A percentile compares a stretch with the other conserved stretches of the same genome.
Evolutionary conservation across 1,140 invertebrate species (phyloP).

Genomic region (Antheraea mylitta): DNA sequence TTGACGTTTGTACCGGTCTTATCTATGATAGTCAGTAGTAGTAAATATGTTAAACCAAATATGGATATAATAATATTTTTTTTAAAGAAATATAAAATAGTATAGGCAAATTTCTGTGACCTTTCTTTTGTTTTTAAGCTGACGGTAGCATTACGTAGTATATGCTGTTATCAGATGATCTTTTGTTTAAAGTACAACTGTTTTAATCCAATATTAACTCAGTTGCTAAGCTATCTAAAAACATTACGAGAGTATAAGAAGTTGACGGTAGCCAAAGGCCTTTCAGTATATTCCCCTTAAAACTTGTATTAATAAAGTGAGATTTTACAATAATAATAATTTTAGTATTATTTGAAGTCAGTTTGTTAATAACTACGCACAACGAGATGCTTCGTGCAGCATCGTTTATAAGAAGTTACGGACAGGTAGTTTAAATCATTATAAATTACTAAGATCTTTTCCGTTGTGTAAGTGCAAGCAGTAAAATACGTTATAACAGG

Average conservation of each 20-base stretch:
- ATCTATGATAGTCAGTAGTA: too few relatives aligned
- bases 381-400: slow-evolving; percentile 59
- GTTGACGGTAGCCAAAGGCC: slow-evolving; percentile 12
- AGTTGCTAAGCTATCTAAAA: slow-evolving; percentile 38
- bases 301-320: background rate
- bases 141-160: background rate
- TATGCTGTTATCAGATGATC: slow-evolving; percentile 41
- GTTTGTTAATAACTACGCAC: background rate
- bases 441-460: background rate
- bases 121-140: background rate
- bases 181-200: slow-evolving; percentile 46
- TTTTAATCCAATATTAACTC: slow-evolving; percentile 34
- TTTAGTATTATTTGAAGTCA: background rate
- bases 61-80: too few relatives aligned
- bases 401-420: slow-evolving; percentile 57
- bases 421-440: slow-evolving; percentile 40
- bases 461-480: background rate
- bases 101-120: background rate
- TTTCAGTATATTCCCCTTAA: slow-evolving; percentile 9
- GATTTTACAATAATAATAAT: background rate
- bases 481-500: background rate
- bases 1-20: too few relatives aligned
- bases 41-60: too few relatives aligned
- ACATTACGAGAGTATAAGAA: slow-evolving; percentile 46
- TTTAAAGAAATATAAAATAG: background rate